Base-by-base conservation (phyloP, 1,140 invertebrate genomes). In the Aphidius gifuensis region DNA sequence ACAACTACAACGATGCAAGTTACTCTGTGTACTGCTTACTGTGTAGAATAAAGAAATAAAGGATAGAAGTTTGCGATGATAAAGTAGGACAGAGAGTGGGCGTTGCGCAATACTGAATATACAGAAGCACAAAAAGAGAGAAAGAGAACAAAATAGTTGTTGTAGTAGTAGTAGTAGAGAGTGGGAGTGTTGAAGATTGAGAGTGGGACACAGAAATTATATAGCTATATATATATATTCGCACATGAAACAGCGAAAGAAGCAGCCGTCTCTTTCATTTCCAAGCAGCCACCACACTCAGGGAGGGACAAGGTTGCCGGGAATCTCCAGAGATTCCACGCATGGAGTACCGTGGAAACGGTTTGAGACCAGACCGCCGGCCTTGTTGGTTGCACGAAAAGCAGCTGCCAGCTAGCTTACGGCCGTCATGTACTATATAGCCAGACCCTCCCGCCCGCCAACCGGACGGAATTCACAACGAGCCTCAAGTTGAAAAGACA, bases 351-450 rank as follows among this genome's bases (percentile, higher is more conserved):
- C 64, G 67, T 70, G 71, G 69, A 74, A 55, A 55, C 66, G 68
- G 74, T 70, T 69, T 69, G 69, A 65, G 71, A 71, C 69, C 65
- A 66, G 68, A 67, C 68, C 69, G 70, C 67, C 70, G 69, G 70
- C 68, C 74, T 76, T 70, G 75, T 74, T 74, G 73, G 71, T 73
- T 70, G 71, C 71, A 74, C 76, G 73, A 72, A 74, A 76, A 72
- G 71, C 76, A 76, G 77, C 73, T 76, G 75, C 74, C 71, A 73
- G 74, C 71, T 77, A 69, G 73, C 75, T 77, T 73, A 76, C 75
- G 69, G 51, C 50, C 61, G 60, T 55, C 72, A 69, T 68, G 74
- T 69, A 72, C 76, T 77, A 76, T 71, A 71, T 55, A 55, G n/a
- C 67, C 66, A 61, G 61, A 71, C 65, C 42, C n/a, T 23, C 47